These are phyloP conservation scores for Rhagonycha fulva DNA, from an alignment of 2,888 invertebrate species.

Conservation along the genomic window DNA sequence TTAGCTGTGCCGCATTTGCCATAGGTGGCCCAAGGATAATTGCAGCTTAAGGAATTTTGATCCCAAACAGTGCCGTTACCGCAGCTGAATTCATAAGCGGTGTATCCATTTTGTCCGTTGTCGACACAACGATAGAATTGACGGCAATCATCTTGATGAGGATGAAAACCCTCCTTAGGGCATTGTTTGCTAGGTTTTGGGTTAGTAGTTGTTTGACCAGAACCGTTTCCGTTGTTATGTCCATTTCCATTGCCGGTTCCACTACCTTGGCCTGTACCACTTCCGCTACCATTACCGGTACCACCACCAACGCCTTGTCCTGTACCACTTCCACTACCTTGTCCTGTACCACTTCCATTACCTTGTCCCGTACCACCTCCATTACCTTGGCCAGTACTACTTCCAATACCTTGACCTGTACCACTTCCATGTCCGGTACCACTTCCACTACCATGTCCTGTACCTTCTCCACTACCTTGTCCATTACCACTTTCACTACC, in stretches of 20 bases:
- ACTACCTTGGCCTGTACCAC: neutral
- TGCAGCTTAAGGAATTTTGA: conserved; percentile 14
- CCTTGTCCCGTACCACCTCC: neutral
- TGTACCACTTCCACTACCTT: neutral
- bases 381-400: neutral
- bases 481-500: too few relatives aligned
- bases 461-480: neutral
- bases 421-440: neutral
- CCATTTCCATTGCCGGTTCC: neutral
- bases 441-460: neutral
- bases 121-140: conserved; percentile 79
- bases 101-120: conserved; percentile 63
- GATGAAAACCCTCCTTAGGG: conserved; percentile 58
- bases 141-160: conserved; percentile 69
- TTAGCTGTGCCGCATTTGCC: conserved; percentile 30
- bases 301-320: neutral
- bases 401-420: neutral
- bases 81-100: conserved; percentile 73
- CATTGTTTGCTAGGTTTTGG: neutral
- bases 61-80: conserved; percentile 54
- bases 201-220: neutral
- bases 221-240: neutral
- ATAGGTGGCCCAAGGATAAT: conserved; percentile 28
- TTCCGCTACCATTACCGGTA: neutral
- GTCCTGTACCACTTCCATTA: neutral